A percentile compares a stretch with the other conserved stretches of the same genome.
Evolutionary conservation across 2,797 vertebrate genomes (phyloP).

Genomic region (Dipus sagitta): DNA sequence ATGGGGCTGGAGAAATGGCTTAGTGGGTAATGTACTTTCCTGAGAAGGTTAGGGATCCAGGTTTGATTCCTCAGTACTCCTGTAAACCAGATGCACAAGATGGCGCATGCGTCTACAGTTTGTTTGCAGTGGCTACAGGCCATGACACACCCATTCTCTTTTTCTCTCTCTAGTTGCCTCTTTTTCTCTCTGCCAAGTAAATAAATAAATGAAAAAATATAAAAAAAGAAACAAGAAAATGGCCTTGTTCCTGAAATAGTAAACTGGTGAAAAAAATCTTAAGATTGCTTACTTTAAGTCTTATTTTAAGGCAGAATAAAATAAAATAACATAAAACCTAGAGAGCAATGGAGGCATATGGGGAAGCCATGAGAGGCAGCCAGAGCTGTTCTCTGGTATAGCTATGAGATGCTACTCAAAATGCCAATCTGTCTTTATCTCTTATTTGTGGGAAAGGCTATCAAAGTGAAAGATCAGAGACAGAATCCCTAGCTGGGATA

Average conservation of each 20-base stretch:
- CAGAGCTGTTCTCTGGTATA: constrained; percentile 36
- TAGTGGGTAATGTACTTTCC: no score
- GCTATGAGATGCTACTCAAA: constrained; percentile 57
- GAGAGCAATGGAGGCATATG: constrained; percentile 47
- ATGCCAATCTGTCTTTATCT: constrained; percentile 54
- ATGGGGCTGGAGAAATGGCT: no score
- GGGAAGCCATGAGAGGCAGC: constrained; percentile 10
- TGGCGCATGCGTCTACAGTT: no score
- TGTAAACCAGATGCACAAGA: no score
- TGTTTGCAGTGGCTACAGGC: no score
- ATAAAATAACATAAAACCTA: not conserved
- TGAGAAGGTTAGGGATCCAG: no score
- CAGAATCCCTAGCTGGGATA: constrained; percentile 52
- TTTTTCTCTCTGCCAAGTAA: no score
- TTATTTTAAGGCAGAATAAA: not conserved
- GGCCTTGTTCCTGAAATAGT: not conserved
- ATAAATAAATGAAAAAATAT: no score
- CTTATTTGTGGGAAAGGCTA: constrained; percentile 39
- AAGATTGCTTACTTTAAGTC: not conserved
- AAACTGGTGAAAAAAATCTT: not conserved
- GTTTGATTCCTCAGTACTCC: no score
- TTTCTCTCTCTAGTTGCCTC: no score
- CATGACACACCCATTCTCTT: no score
- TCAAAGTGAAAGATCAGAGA: constrained; percentile 47
- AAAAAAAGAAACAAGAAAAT: not conserved